Percentiles rank a stretch among this genome's conserved stretches.
These are phyloP conservation scores for Stenurella melanura DNA, from an alignment of 2,888 invertebrate genomes.

Conservation along the genomic window DNA sequence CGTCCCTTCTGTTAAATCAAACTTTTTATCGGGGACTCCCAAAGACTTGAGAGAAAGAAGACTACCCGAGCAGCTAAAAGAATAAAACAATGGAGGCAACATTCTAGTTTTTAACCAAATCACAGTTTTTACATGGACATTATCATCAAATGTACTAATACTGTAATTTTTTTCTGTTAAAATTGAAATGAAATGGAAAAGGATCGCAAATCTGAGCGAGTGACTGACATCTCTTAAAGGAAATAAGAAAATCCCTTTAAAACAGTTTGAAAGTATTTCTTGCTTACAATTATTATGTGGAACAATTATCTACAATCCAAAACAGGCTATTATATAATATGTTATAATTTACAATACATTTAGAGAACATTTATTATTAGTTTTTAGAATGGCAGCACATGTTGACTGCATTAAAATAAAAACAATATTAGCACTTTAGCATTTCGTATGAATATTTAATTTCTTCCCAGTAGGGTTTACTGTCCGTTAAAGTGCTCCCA, in stretches of 20 bases:
- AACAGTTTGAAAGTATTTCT: no score
- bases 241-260: background rate
- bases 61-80: conserved; percentile 5
- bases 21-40: conserved; percentile 21
- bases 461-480: background rate
- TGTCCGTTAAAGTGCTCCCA: background rate
- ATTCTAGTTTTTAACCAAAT: conserved; percentile 24
- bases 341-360: no score
- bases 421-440: no score
- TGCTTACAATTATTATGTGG: no score
- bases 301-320: no score
- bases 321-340: no score
- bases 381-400: background rate
- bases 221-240: background rate
- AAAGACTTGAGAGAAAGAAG: conserved; percentile 16
- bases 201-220: background rate
- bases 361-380: no score
- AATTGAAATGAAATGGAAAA: background rate
- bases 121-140: conserved; percentile 3
- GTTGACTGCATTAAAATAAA: background rate
- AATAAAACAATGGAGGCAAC: conserved; percentile 14
- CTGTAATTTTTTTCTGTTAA: background rate
- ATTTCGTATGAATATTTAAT: background rate
- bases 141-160: background rate
- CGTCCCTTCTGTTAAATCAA: conserved; percentile 27